A percentile compares a stretch with the other conserved stretches of the same genome.
Evolutionary conservation across 2,113 vertebrate genomes (phyloP).

Genomic region (Myiopsitta monachus): DNA sequence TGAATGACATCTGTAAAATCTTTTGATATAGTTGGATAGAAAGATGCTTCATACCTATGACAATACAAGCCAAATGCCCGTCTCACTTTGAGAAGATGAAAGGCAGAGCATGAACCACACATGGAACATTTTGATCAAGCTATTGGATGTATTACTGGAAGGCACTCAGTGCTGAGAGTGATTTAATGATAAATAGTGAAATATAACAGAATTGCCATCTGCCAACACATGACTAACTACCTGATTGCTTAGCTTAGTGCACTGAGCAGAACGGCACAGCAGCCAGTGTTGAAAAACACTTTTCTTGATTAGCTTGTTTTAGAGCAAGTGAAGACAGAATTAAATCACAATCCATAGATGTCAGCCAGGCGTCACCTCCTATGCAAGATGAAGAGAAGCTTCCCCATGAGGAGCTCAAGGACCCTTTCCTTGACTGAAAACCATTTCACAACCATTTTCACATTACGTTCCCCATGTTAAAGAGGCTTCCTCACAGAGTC

Average conservation of each 20-base stretch:
- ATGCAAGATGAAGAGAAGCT: neutral
- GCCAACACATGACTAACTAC: neutral
- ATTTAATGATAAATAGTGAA: neutral
- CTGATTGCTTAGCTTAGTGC: neutral
- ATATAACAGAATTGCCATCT: neutral
- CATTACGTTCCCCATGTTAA: neutral
- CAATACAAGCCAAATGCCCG: neutral
- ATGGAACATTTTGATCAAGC: neutral
- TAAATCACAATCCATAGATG: neutral
- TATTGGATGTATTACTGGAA: neutral
- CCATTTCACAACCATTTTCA: neutral
- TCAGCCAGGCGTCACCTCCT: neutral
- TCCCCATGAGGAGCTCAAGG: neutral
- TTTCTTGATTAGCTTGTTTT: neutral
- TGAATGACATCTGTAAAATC: neutral
- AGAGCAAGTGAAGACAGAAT: neutral
- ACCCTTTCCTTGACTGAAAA: neutral
- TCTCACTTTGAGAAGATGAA: neutral
- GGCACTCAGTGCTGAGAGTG: neutral
- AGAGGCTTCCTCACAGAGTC: neutral
- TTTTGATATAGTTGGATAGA: neutral
- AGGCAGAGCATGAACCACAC: neutral
- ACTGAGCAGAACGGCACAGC: neutral
- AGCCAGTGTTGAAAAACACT: neutral
- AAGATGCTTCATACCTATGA: neutral